phyloP scores from a whole-genome alignment of 1,140 invertebrate genomes.

The Drosophila tsacasi region DNA sequence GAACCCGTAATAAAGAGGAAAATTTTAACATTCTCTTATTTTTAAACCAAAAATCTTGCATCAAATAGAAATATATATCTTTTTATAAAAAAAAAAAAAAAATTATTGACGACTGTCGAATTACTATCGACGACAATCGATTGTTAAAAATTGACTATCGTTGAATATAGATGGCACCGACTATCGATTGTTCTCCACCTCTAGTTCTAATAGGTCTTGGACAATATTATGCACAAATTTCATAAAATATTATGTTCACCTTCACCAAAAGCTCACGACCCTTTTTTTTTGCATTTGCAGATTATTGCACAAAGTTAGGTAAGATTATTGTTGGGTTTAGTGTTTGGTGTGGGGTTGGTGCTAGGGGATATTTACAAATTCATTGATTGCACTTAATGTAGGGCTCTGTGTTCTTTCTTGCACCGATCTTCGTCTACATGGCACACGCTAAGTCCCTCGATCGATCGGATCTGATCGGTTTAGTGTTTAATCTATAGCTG shows the following conservation, averaged over 20 bases:
- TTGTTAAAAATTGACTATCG: too few relatives aligned
- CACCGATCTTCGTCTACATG: slow-evolving; percentile 48
- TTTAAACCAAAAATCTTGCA: too few relatives aligned
- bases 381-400: slow-evolving; percentile 52
- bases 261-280: background rate
- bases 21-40: too few relatives aligned
- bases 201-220: background rate
- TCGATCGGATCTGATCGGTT: slow-evolving; percentile 6
- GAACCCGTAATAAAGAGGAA: too few relatives aligned
- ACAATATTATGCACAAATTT: background rate
- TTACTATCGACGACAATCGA: too few relatives aligned
- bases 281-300: background rate
- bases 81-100: too few relatives aligned
- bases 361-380: slow-evolving; percentile 57
- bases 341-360: slow-evolving; percentile 24
- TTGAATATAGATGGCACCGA: too few relatives aligned
- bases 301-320: slow-evolving; percentile 2
- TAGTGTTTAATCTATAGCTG: slow-evolving; percentile 22
- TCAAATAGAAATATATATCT: too few relatives aligned
- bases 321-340: slow-evolving; percentile 4
- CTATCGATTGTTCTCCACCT: too few relatives aligned
- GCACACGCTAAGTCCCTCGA: slow-evolving; percentile 56
- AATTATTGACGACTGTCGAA: too few relatives aligned
- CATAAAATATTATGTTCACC: background rate
- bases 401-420: slow-evolving; percentile 17